Evolutionary conservation across 1,140 invertebrate genomes (phyloP).

Genomic region (Cydia splendana): DNA sequence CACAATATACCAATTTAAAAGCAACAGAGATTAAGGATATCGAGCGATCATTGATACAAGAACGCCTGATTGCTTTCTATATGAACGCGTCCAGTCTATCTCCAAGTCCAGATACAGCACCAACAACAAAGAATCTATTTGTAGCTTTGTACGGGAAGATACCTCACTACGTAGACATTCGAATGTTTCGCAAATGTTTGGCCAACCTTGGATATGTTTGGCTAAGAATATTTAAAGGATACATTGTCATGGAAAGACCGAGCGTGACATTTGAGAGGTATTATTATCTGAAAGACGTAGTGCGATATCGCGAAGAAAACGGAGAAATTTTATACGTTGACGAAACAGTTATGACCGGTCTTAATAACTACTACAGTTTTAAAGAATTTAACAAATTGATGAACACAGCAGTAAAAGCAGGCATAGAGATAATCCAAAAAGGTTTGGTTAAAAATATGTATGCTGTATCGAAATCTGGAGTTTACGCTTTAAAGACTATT

Average conservation of each 20-base stretch:
- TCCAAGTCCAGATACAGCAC: conserved; percentile 25
- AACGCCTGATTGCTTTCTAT: neutral
- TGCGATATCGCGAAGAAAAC: conserved; percentile 35
- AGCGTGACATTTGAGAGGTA: conserved; percentile 49
- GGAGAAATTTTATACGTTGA: conserved; percentile 41
- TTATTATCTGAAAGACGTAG: conserved; percentile 46
- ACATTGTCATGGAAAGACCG: conserved; percentile 49
- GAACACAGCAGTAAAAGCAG: neutral
- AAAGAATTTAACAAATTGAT: conserved; percentile 10
- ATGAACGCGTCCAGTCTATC: neutral
- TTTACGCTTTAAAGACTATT: conserved; percentile 30
- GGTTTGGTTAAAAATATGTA: conserved; percentile 36
- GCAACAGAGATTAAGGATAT: neutral
- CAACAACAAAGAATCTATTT: conserved; percentile 44
- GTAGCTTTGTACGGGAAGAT: conserved; percentile 35
- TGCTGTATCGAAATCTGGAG: conserved; percentile 35
- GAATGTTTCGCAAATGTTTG: conserved; percentile 45
- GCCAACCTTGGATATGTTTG: conserved; percentile 50
- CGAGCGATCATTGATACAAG: neutral
- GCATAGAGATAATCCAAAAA: neutral
- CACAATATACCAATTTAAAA: neutral
- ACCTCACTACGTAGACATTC: conserved; percentile 45
- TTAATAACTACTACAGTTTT: conserved; percentile 29
- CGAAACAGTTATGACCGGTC: conserved; percentile 6
- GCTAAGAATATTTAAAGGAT: conserved; percentile 33